Conservation (phyloP, 2,888 invertebrate species). For the Drosophila mimica region DNA sequence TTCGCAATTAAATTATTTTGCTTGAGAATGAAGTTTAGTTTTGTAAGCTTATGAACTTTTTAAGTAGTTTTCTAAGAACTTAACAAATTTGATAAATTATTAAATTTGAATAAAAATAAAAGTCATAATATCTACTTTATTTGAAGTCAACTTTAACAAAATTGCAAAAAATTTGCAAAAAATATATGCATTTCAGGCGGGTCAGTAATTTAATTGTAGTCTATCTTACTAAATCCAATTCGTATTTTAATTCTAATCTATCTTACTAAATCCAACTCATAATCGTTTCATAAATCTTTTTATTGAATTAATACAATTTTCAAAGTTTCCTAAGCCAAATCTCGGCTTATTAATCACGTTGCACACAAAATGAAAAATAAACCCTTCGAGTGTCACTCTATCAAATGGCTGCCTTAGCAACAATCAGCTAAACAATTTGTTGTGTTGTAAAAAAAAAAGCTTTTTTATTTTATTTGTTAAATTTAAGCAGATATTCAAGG, state of each 20-base stretch:
- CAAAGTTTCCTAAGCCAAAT: not conserved
- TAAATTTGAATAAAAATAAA: not conserved
- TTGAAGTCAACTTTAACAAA: not conserved
- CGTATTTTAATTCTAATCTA: not conserved
- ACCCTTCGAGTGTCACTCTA: constrained; percentile 14
- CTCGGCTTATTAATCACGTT: not conserved
- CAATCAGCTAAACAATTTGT: constrained; percentile 50
- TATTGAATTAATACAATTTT: not conserved
- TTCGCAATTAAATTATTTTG: not conserved
- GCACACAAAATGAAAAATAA: constrained; percentile 5
- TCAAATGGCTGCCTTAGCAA: constrained; percentile 31
- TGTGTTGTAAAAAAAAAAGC: constrained; percentile 24
- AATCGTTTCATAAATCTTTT: not conserved
- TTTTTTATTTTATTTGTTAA: constrained; percentile 21
- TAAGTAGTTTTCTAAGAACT: not conserved
- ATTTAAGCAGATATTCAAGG: constrained; percentile 41
- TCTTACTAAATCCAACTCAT: not conserved
- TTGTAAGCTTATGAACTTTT: not conserved
- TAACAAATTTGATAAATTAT: not conserved
- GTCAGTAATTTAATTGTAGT: not conserved
- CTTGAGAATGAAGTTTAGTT: not conserved
- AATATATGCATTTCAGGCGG: not conserved
- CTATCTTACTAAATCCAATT: not conserved
- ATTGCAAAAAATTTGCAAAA: not conserved
- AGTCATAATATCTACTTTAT: not conserved